Evolutionary conservation across 2,888 invertebrate genomes (phyloP), one percentile per base, ranked within the genome.

Genomic region (Drosophila mimica): DNA sequence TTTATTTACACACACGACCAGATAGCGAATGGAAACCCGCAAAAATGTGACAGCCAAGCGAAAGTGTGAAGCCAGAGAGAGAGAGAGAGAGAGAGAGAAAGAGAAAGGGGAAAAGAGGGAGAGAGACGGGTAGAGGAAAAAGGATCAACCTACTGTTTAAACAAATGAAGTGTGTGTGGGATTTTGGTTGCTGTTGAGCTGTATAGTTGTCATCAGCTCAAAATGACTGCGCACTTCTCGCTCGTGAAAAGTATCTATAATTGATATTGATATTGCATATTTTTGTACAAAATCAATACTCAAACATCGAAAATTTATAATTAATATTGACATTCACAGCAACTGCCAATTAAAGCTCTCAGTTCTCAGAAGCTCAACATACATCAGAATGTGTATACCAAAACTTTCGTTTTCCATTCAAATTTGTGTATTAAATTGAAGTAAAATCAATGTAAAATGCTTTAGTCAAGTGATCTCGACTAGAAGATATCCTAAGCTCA

Each of bases 111-210:
- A 25, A 25, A n/a, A n/a, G 11, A 33, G 4, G 3, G n/a, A 20
- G 20, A 20, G 20, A 9, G 15, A 20, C 15, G 53, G 17, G 3
- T 1, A 3, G n/a, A 9, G 30, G 25, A 34, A 70, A 72, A 56
- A 54, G 58, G 54, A 69, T 69, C 59, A 58, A 70, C 36, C 64
- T 74, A 51, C 82, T 85, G 82, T 81, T 85, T 89, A 84, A 89
- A 90, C 84, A 85, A 90, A 89, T 85, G 79, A 90, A 83, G 77
- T 77, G 57, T 57, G 77, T 77, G 57, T 57, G 54, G 56, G 61
- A 72, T 67, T 82, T 63, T 56, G 38, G 38, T 38, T 11, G 59
- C 20, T 52, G 30, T 4, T n/a, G 43, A 53, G 17, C 58, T 17
- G n/a, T 56, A 28, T 33, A 54, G 56, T 36, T 72, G 65, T 66